phyloP scores from a whole-genome alignment of 2,888 invertebrate species.

The Hypolimnas misippus region DNA sequence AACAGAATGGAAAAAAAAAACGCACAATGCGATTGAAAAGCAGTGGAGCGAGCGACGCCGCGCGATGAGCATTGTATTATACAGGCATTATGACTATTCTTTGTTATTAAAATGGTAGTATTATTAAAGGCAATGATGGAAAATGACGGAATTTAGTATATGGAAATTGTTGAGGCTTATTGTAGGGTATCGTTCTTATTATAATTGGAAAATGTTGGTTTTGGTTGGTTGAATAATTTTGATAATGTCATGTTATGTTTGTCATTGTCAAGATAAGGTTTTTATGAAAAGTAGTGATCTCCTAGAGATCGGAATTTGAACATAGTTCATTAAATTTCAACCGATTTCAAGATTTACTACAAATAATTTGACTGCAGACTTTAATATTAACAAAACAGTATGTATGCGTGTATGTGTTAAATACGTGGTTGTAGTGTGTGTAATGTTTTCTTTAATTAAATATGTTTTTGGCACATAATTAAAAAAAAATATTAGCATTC shows the following conservation, averaged over 20 bases:
- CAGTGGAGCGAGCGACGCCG: slow-evolving; percentile 67
- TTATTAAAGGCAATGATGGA: slow-evolving; percentile 38
- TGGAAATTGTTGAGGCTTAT: slow-evolving; percentile 7
- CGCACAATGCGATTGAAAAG: slow-evolving; percentile 63
- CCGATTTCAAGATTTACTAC: too few relatives aligned
- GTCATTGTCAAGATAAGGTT: background rate
- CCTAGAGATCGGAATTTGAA: too few relatives aligned
- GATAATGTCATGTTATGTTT: background rate
- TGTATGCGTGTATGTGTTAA: too few relatives aligned
- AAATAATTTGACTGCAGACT: too few relatives aligned
- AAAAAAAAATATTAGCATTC: too few relatives aligned
- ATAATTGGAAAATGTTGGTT: background rate
- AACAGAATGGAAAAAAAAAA: slow-evolving; percentile 62
- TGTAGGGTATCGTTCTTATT: background rate
- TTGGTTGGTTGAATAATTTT: background rate
- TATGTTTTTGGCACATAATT: too few relatives aligned
- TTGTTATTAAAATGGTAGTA: slow-evolving; percentile 64
- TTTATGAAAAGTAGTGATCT: too few relatives aligned
- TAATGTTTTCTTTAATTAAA: too few relatives aligned
- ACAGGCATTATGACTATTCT: slow-evolving; percentile 46
- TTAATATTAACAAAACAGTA: too few relatives aligned
- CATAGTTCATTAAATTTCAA: too few relatives aligned
- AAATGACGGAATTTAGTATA: slow-evolving; percentile 25
- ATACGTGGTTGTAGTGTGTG: too few relatives aligned
- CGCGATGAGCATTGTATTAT: slow-evolving; percentile 65